These are phyloP conservation scores for Cydia amplana DNA, from an alignment of 1,140 invertebrate species.

Conservation along the genomic window DNA sequence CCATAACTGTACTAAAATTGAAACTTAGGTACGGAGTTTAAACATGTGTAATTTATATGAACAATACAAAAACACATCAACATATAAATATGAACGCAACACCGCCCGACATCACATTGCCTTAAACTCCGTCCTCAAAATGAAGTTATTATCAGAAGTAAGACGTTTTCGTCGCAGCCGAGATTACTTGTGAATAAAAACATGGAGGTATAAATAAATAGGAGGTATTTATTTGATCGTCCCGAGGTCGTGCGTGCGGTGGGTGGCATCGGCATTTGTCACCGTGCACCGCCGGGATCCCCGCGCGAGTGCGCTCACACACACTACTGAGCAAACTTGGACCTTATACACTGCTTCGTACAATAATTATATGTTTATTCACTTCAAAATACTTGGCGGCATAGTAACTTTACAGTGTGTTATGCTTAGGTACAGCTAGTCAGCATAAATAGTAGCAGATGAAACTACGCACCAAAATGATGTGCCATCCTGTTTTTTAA, in stretches of 20 bases:
- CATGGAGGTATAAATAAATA: conserved; percentile 52
- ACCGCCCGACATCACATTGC: background rate
- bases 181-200: conserved; percentile 47
- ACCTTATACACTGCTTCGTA: conserved; percentile 12
- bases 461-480: too few relatives aligned
- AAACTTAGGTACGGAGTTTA: background rate
- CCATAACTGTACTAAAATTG: conserved; percentile 38
- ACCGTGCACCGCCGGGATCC: conserved; percentile 40
- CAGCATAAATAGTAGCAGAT: too few relatives aligned
- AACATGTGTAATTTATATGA: background rate
- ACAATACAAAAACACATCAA: background rate
- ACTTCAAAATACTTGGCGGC: too few relatives aligned
- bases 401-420: too few relatives aligned
- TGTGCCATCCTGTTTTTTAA: too few relatives aligned
- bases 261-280: conserved; percentile 75
- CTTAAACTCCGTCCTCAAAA: conserved; percentile 16
- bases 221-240: conserved; percentile 62
- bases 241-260: conserved; percentile 58
- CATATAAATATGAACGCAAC: background rate
- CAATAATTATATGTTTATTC: background rate
- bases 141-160: conserved; percentile 32
- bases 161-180: conserved; percentile 15
- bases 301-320: background rate
- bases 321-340: conserved; percentile 29
- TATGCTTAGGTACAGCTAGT: too few relatives aligned